Evolutionary conservation across 2,888 invertebrate species (phyloP).

Genomic region (Epirrhoe tristata): DNA sequence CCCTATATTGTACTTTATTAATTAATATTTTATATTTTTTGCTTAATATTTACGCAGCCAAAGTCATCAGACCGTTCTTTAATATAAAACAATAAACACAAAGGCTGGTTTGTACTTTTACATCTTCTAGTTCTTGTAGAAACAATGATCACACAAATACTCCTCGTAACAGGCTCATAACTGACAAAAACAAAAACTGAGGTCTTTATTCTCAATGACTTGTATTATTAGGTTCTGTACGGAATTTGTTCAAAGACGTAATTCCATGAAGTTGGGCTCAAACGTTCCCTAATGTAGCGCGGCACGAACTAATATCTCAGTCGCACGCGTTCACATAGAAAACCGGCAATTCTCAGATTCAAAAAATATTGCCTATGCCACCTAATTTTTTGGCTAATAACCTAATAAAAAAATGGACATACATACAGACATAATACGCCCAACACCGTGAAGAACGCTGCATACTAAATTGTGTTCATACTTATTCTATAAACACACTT

Average conservation of each 20-base stretch:
- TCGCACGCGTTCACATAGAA: not conserved
- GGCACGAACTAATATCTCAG: constrained; percentile 8
- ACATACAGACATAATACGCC: too few species aligned
- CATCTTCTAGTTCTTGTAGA: not conserved
- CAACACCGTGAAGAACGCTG: too few species aligned
- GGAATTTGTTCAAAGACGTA: constrained; percentile 2
- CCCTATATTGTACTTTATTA: too few species aligned
- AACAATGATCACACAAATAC: not conserved
- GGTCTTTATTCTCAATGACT: not conserved
- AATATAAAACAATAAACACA: too few species aligned
- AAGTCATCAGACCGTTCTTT: too few species aligned
- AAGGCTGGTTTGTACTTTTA: not conserved
- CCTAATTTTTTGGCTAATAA: too few species aligned
- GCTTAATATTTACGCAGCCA: too few species aligned
- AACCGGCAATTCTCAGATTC: not conserved
- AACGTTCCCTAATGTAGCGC: constrained; percentile 8
- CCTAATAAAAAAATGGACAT: too few species aligned
- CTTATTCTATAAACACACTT: too few species aligned
- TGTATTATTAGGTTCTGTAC: not conserved
- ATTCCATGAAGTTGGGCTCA: constrained; percentile 1
- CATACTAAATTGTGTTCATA: too few species aligned
- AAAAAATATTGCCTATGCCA: not conserved
- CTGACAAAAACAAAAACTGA: not conserved
- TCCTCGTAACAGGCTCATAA: not conserved
- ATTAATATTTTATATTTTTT: too few species aligned